Conservation (phyloP, 1,140 invertebrate species). For the Zaprionus gabonicus region DNA sequence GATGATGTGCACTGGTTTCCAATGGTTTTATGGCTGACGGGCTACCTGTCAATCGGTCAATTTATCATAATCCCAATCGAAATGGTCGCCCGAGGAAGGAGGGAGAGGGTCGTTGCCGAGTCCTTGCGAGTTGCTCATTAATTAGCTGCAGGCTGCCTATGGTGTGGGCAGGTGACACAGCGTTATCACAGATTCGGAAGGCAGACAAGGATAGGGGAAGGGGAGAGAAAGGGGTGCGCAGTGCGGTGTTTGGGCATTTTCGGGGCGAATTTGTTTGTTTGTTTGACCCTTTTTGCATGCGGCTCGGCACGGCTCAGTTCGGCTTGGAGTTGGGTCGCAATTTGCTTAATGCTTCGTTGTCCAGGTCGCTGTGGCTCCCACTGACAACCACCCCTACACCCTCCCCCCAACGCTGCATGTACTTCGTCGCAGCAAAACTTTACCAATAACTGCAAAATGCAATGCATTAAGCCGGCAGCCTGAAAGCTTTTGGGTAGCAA, state of each 20-base stretch:
- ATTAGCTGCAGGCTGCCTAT: conserved; percentile 13
- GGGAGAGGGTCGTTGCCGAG: neutral
- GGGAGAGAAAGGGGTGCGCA: neutral
- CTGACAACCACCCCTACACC: neutral
- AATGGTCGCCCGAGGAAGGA: neutral
- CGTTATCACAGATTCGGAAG: neutral
- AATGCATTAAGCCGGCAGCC: conserved; percentile 65
- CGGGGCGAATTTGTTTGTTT: conserved; percentile 6
- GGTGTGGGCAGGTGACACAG: neutral
- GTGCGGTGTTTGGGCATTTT: neutral
- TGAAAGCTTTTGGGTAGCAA: conserved; percentile 48
- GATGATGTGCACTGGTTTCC: neutral
- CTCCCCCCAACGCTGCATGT: neutral
- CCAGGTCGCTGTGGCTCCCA: neutral
- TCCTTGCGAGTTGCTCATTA: conserved; percentile 24
- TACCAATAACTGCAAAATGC: conserved; percentile 78
- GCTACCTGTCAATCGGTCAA: conserved; percentile 14
- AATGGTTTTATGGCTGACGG: conserved; percentile 1
- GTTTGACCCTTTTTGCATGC: conserved; percentile 27
- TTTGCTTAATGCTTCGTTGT: conserved; percentile 35
- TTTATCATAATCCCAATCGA: conserved; percentile 32
- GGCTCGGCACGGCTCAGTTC: neutral
- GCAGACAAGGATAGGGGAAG: neutral
- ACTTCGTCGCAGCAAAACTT: conserved; percentile 60
- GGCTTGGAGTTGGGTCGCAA: conserved; percentile 10